These are phyloP conservation scores for Harpalus rubripes DNA, from an alignment of 2,888 invertebrate species.

Conservation along the genomic window DNA sequence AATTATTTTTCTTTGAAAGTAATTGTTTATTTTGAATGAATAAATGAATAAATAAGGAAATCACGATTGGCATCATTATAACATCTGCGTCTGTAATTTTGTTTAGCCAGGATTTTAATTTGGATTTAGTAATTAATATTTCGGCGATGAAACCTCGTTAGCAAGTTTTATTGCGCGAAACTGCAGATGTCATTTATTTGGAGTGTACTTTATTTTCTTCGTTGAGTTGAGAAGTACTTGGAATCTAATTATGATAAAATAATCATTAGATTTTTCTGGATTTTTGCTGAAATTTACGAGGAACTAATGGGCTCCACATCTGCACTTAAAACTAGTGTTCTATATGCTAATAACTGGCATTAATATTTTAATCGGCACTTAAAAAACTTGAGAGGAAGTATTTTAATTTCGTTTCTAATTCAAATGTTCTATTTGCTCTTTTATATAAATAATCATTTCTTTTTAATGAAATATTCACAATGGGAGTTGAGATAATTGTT, in stretches of 20 bases:
- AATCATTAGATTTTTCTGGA: conserved; percentile 24
- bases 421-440: conserved; percentile 16
- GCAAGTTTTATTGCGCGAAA: conserved; percentile 15
- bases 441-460: conserved; percentile 25
- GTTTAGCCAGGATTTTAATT: conserved; percentile 30
- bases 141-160: conserved; percentile 35
- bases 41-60: background rate
- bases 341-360: conserved; percentile 45
- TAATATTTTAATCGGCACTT: conserved; percentile 25
- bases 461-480: conserved; percentile 52
- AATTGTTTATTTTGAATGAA: background rate
- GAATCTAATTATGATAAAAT: conserved; percentile 42
- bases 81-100: conserved; percentile 26
- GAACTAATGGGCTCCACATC: conserved; percentile 15
- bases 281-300: conserved; percentile 1
- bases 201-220: conserved; percentile 39
- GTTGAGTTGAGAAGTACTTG: background rate
- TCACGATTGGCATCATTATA: background rate
- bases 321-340: conserved; percentile 36
- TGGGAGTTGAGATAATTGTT: conserved; percentile 24
- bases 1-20: background rate
- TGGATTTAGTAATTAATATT: conserved; percentile 30
- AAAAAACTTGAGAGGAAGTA: conserved; percentile 27
- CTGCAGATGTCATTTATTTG: conserved; percentile 18
- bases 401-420: conserved; percentile 43